Base-by-base conservation (phyloP, 2,888 invertebrate species). In the Oligia latruncula region DNA sequence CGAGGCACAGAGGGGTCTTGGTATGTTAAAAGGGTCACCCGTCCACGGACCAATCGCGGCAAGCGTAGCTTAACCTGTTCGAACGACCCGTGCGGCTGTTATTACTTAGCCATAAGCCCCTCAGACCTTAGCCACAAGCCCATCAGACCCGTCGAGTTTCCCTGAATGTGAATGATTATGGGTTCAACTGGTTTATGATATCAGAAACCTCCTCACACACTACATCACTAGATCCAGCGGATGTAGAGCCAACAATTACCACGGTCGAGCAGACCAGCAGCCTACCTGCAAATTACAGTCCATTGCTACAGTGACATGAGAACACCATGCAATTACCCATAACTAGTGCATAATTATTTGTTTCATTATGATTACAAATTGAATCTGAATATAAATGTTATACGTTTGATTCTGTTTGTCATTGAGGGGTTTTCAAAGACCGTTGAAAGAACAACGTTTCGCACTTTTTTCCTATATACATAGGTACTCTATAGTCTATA, bases 211-310 rank as follows among this genome's bases (percentile, higher is more conserved):
- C 11, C 23, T 4, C 1, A 17, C 13, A 29, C 15, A 23, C 15
- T 58, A 74, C 86, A 85, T 82, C 88, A 87, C 86, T 86, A 86
- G 62, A 6, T 0, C 49, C 13, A 70, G 68, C 86, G 86, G 86
- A 86, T 73, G 78, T 70, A 23, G 4, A 77, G 64, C 64, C 55
- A 43, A 55, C 74, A 82, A 86, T 86, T 88, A 83, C 29, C 72
- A 77, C 82, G 82, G 72, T 88, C 60, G 58, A 77, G 40, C 68
- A 64, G 76, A 46, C 43, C 52, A 43, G 58, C 87, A 40, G 72
- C 62, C 66, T 55, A 20, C 68, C 29, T 29, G 40, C 13, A 82
- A 86, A 88, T 88, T 88, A 86, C 43, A 77, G 68, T 9, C 3
- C 43, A 62, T 67, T 60, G 9, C 29, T 20, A 46, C 74, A 11